A percentile compares a stretch with the other conserved stretches of the same genome.
Conservation (phyloP, 92 coral and sea anemone species). For the Epizoanthus illoricatus region DNA sequence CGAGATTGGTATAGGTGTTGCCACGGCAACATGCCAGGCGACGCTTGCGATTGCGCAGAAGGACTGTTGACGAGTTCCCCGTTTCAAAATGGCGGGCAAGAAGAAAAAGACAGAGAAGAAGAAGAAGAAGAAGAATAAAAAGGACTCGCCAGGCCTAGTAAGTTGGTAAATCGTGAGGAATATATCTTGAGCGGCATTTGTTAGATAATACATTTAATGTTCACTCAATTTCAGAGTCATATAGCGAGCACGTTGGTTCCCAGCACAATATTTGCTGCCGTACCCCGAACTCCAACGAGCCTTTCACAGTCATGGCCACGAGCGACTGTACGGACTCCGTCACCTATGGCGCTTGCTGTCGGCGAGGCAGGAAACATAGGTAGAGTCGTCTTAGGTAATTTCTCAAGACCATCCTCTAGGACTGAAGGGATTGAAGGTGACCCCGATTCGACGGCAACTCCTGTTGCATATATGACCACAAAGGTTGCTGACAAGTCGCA, state of each 20-base stretch:
- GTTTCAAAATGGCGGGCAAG: slow-evolving; percentile 93
- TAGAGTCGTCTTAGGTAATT: slow-evolving; percentile 69
- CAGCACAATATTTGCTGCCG: slow-evolving; percentile 95
- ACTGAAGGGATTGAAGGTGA: slow-evolving; percentile 19
- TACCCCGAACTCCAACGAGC: slow-evolving; percentile 76
- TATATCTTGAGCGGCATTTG: too few species aligned
- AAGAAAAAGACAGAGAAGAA: slow-evolving; percentile 63
- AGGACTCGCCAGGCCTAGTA: slow-evolving; percentile 61
- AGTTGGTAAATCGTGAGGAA: slow-evolving; percentile 2
- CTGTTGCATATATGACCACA: slow-evolving; percentile 22
- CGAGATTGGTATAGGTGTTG: not conserved
- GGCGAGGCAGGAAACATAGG: slow-evolving; percentile 92
- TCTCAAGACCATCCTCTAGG: slow-evolving; percentile 40
- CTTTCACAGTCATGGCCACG: slow-evolving; percentile 91
- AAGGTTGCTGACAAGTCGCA: slow-evolving; percentile 25
- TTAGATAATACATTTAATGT: not conserved
- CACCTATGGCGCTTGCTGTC: slow-evolving; percentile 76
- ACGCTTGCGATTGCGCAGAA: slow-evolving; percentile 79
- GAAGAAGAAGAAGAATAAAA: slow-evolving; percentile 54
- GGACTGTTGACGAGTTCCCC: slow-evolving; percentile 39
- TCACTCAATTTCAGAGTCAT: slow-evolving; percentile 62
- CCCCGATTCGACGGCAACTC: not conserved
- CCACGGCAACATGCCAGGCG: slow-evolving; percentile 16
- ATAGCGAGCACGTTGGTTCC: slow-evolving; percentile 91
- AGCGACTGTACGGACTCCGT: slow-evolving; percentile 49